Percentiles rank a stretch among this genome's conserved stretches.
Conservation (phyloP, 1,140 invertebrate species). For the Trichomalopsis sarcophagae region DNA sequence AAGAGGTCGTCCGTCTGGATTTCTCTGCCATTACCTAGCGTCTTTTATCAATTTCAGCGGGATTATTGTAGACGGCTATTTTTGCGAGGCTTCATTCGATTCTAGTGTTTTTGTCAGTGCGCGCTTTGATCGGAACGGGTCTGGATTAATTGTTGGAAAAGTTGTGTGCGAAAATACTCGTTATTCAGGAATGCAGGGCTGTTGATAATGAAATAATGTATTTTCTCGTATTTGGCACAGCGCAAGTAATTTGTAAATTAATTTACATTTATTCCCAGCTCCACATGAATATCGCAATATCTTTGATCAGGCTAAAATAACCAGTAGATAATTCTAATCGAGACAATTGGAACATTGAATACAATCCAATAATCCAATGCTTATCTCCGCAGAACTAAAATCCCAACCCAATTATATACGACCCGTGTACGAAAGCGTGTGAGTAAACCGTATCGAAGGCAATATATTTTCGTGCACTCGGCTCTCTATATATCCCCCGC, state of each 20-base stretch:
- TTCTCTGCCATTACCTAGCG: neutral
- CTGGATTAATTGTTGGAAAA: too few species aligned
- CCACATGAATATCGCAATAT: too few species aligned
- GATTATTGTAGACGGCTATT: neutral
- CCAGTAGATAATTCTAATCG: too few species aligned
- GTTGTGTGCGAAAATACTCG: too few species aligned
- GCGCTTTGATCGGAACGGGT: too few species aligned
- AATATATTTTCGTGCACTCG: conserved; percentile 3
- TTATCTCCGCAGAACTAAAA: neutral
- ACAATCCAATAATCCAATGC: neutral
- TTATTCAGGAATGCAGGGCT: too few species aligned
- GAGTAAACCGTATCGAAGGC: conserved; percentile 1
- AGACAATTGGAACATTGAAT: neutral
- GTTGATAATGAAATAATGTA: too few species aligned
- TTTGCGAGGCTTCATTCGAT: neutral
- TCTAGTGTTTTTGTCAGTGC: neutral
- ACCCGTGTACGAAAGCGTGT: neutral
- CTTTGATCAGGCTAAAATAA: too few species aligned
- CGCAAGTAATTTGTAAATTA: too few species aligned
- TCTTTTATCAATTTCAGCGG: neutral
- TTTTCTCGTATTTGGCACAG: too few species aligned
- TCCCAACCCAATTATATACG: neutral
- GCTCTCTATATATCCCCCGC: neutral
- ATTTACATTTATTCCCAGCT: too few species aligned
- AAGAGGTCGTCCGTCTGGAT: neutral